Conservation (phyloP, 1,140 invertebrate species). For the Watersipora subatra region DNA sequence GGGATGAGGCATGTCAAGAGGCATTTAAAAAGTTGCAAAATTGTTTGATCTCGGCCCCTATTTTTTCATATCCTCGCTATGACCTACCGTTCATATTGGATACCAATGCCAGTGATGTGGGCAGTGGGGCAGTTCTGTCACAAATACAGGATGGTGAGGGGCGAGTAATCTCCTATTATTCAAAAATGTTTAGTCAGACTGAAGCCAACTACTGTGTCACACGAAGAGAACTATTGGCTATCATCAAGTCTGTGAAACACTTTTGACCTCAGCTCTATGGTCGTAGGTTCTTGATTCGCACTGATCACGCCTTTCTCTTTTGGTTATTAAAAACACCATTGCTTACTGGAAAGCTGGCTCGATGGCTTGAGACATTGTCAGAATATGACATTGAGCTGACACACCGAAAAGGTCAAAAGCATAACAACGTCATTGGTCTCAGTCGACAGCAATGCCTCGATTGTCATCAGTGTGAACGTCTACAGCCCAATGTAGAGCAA, state of each 20-base stretch:
- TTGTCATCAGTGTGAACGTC: too few relatives aligned
- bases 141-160: conserved; percentile 24
- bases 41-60: conserved; percentile 3
- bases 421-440: conserved; percentile 20
- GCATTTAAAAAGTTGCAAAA: conserved; percentile 9
- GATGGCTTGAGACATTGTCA: too few relatives aligned
- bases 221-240: too few relatives aligned
- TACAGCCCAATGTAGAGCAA: too few relatives aligned
- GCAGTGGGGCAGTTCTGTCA: conserved; percentile 34
- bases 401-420: conserved; percentile 15
- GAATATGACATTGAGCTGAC: too few relatives aligned
- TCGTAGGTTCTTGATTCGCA: conserved; percentile 13
- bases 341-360: conserved; percentile 16
- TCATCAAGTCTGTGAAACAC: too few relatives aligned
- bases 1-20: not conserved
- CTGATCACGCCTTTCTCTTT: conserved; percentile 19
- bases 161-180: conserved; percentile 11
- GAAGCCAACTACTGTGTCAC: too few relatives aligned
- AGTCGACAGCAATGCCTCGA: too few relatives aligned
- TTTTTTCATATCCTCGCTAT: conserved; percentile 21
- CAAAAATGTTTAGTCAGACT: too few relatives aligned
- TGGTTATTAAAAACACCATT: conserved; percentile 14
- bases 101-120: conserved; percentile 36
- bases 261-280: conserved; percentile 17
- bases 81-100: too few relatives aligned